Base-by-base conservation (phyloP, 2,113 vertebrate species). In the Equus quagga region DNA sequence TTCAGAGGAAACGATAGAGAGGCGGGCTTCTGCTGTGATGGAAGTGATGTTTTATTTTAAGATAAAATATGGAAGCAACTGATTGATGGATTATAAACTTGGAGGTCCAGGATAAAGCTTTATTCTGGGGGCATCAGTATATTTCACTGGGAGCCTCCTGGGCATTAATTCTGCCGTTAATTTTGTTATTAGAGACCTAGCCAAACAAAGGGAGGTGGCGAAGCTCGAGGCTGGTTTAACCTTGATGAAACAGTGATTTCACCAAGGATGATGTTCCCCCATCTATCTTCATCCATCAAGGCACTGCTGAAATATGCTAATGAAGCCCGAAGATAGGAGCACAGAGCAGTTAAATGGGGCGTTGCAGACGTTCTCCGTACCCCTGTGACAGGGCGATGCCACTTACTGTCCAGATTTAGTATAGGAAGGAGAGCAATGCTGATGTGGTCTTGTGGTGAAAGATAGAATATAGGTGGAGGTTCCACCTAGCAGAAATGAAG, bases 211-310 rank as follows among this genome's bases (percentile, higher is more conserved):
- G 98, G 98, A 98, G 98, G 98, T 99, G 98, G 97, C 97, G 98
- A 98, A 99, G 98, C 98, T 85, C 89, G 98, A 98, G 99, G 99
- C 99, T 99, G 98, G 99, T 98, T 98, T 99, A 99, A 99, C 99
- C 99, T 99, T 99, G 99, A 99, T 99, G 99, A 99, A 99, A 99
- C 97, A 98, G 99, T 99, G 99, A 99, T 99, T 99, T 99, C 99
- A 98, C 98, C 98, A 98, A 99, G 99, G 98, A 98, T 99, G 99
- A 99, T 99, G 99, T 98, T 99, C 98, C 97, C 97, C 98, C 99
- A 99, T 99, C 99, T 99, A 99, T 99, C 99, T 99, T 99, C 99
- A 99, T 99, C 99, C 99, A 99, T 99, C 99, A 99, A 97, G 95
- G 96, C 79, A 8, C 98, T 0, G 91, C 98, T 98, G 99, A 99